Base-by-base conservation (phyloP, 2,113 vertebrate species). In the Podiceps cristatus region DNA sequence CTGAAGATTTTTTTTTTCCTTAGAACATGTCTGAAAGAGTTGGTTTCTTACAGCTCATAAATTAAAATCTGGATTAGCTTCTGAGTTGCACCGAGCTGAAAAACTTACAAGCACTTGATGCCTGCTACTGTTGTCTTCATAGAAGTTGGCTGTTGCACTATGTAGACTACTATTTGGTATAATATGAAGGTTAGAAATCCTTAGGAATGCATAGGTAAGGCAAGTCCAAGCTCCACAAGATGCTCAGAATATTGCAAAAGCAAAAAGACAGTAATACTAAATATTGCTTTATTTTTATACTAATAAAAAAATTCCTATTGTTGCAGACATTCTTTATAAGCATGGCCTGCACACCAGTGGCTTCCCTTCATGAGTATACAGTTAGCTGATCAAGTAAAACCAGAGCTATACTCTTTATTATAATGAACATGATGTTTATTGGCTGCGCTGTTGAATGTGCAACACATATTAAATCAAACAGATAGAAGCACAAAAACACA, bases 391-490 rank as follows among this genome's bases (percentile, higher is more conserved):
- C 44, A 71, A 85, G 68, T 87, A 90, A 95, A 97, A 88, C 40
- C 76, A 91, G 59, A 92, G 72, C 37, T 87, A 78, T 42, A 29
- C 67, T 82, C 97, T 76, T 79, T 92, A 88, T 95, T 95, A 45
- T 13, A 55, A 76, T 69, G 37, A 89, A 52, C 49, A 59, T 76
- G 62, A 80, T 55, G 83, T 84, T 96, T 96, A 96, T 90, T 94
- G 77, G 73, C 86, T 97, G 94, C 68, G 68, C 15, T 49, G 94
- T 69, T 97, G 90, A 96, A 92, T 82, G 96, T 91, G 86, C 84
- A 97, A 93, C 93, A 88, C 88, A 58, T n/a, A 81, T 93, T 96
- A 95, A 96, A 93, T 94, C 92, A 97, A 97, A 95, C 83, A 94
- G 97, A 95, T 59, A 94, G 95, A 91, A 91, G 56, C n/a, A 52